Evolutionary conservation across 2,113 vertebrate species (phyloP).

Genomic region (Coptodon bakossiorum): DNA sequence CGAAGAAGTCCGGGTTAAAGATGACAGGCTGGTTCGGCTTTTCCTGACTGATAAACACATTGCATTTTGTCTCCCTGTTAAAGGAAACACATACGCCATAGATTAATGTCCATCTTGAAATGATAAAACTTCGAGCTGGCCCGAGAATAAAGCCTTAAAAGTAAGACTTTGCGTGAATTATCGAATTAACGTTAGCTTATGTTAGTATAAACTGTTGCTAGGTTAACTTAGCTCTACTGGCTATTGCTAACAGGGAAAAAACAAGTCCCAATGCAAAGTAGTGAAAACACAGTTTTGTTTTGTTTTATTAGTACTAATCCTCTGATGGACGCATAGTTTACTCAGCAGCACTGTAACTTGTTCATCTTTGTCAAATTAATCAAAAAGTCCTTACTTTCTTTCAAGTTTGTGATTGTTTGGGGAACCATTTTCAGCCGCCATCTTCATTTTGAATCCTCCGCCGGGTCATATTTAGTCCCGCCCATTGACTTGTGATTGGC

Average conservation of each 20-base stretch:
- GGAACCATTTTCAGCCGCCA: slow-evolving; percentile 54
- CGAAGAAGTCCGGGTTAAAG: slow-evolving; percentile 97
- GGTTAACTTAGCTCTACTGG: neutral
- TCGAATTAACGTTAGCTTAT: neutral
- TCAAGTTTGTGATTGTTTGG: slow-evolving; percentile 49
- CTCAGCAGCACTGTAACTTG: fast-evolving
- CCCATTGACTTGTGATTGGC: slow-evolving; percentile 23
- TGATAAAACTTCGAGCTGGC: neutral
- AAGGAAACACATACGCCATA: neutral
- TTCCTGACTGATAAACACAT: slow-evolving; percentile 83
- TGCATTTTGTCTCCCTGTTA: slow-evolving; percentile 79
- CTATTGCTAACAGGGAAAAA: neutral
- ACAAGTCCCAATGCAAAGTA: neutral
- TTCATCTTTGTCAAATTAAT: neutral
- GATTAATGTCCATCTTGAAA: neutral
- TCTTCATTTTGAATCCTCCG: slow-evolving; percentile 75
- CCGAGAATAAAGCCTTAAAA: neutral
- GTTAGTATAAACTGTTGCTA: neutral
- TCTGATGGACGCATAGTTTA: neutral
- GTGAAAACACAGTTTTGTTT: neutral
- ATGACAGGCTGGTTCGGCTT: slow-evolving; percentile 80
- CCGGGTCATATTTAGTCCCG: slow-evolving; percentile 23
- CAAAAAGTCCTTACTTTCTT: slow-evolving; percentile 47
- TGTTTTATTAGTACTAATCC: neutral
- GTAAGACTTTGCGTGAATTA: neutral